phyloP scores from a whole-genome alignment of 2,797 vertebrate genomes.

The Falco peregrinus region DNA sequence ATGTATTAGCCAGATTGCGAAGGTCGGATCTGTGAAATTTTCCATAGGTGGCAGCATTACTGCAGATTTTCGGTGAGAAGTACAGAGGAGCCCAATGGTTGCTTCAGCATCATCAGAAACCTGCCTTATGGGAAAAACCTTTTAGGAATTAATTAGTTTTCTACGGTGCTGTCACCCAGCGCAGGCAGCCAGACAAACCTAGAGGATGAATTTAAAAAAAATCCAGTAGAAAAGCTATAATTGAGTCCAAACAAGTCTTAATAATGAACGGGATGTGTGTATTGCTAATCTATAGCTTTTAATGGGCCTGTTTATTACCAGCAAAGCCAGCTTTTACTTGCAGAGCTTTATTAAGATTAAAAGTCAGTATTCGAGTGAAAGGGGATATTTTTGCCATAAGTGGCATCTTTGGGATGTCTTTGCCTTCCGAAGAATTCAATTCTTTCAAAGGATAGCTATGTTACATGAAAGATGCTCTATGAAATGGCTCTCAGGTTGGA shows the following conservation, averaged over 20 bases:
- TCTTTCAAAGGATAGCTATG: background rate
- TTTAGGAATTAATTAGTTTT: background rate
- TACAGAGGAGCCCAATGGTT: accelerated
- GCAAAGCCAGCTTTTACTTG: background rate
- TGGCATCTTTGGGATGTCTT: background rate
- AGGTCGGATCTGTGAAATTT: background rate
- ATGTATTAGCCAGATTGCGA: background rate
- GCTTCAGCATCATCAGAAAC: background rate
- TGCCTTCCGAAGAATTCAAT: background rate
- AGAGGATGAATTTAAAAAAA: background rate
- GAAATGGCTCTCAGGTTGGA: background rate
- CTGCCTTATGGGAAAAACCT: background rate
- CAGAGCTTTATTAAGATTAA: background rate
- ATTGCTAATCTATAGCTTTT: background rate
- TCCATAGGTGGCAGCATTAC: slow-evolving; percentile 68
- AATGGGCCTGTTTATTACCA: background rate
- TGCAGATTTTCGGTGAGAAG: background rate
- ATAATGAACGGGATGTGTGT: background rate
- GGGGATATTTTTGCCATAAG: background rate
- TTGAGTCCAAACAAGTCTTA: background rate
- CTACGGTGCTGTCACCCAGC: background rate
- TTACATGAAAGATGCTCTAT: background rate
- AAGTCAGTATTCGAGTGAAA: background rate
- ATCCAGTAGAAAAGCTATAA: background rate
- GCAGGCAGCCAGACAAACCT: background rate